Evolutionary conservation across 2,888 invertebrate species (phyloP), one percentile per base, ranked within the genome.

Genomic region (Empis stercorea): DNA sequence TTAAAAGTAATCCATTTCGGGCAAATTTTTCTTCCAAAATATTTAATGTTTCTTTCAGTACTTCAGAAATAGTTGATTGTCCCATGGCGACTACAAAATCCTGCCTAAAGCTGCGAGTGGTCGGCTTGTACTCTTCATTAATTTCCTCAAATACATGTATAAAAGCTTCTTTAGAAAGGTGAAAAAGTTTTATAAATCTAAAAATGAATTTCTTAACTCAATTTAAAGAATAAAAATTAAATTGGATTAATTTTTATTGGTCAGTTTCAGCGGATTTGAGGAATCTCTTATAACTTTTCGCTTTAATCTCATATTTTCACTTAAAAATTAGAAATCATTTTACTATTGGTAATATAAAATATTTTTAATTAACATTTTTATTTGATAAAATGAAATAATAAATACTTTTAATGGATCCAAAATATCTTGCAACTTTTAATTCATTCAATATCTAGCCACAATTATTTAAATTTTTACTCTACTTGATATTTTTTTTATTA

Each of bases 211-310:
- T 7, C 7, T 27, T 27, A 27, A 27, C 23, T 27, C 4, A 2
- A 7, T 27, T 7, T 7, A 4, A 7, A 27, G 7, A 27, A 27
- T 27, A 4, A 27, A 27, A 7, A 6, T 6, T 9, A 7, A 4
- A 27, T 7, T 7, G 2, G n/a, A n/a, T n/a, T n/a, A 27, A 4
- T 27, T 30, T 30, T 27, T 37, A 14, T 45, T 11, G 16, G 45
- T 39, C 14, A 39, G 17, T 30, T 45, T 30, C 15, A 38, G 30
- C 39, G 45, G 45, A 30, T 45, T 45, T 9, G 45, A 45, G 13
- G 30, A 38, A 30, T 45, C 45, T 15, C 45, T 44, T 4, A 27
- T 27, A 2, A 27, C 23, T 9, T 27, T 27, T 7, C 23, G 4
- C 7, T 27, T 27, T 4, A 27, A 27, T 27, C 9, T 27, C 9